Evolutionary conservation across 2,113 vertebrate genomes (phyloP).

Genomic region (Egretta garzetta): DNA sequence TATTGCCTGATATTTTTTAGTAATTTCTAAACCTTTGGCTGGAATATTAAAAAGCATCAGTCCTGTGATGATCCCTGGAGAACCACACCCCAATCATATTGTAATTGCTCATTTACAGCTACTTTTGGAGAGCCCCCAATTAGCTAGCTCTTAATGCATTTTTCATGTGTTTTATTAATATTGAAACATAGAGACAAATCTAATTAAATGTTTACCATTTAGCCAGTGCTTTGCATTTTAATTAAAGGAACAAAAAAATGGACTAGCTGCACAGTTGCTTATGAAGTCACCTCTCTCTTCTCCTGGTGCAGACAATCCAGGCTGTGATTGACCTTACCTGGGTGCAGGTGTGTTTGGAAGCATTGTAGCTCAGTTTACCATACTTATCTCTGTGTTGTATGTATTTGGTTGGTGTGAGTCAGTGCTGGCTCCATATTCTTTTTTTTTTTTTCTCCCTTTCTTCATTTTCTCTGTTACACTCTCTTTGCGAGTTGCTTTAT

Average conservation of each 20-base stretch:
- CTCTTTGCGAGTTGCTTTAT: background rate
- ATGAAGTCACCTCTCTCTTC: background rate
- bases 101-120: background rate
- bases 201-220: conserved; percentile 54
- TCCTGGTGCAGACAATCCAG: background rate
- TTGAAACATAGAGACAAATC: conserved; percentile 44
- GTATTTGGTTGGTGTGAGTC: background rate
- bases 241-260: background rate
- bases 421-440: background rate
- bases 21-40: background rate
- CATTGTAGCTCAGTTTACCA: background rate
- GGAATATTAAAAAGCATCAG: background rate
- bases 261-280: background rate
- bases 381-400: background rate
- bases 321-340: background rate
- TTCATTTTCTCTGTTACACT: background rate
- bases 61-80: background rate
- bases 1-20: background rate
- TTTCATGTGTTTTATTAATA: conserved; percentile 41
- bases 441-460: too few species aligned
- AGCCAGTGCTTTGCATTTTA: background rate
- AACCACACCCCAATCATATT: background rate
- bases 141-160: conserved; percentile 25
- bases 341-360: background rate
- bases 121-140: background rate